Percentiles rank a stretch among this genome's conserved stretches.
Conservation (phyloP, 1,140 invertebrate genomes). For the Orussus abietinus region DNA sequence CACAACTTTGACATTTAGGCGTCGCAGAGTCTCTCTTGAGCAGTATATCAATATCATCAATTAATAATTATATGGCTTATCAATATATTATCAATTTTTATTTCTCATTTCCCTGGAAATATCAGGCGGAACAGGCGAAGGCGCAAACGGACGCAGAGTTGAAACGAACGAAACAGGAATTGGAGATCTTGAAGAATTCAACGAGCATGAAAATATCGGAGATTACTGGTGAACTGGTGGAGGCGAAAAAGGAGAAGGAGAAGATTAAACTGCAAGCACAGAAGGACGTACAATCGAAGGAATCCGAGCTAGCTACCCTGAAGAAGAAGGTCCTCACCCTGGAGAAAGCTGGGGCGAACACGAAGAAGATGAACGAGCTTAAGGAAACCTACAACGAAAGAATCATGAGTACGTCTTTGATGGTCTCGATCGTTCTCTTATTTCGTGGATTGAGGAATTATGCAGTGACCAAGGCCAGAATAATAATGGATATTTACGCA, state of each 20-base stretch:
- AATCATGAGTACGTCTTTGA: constrained; percentile 59
- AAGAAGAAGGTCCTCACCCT: constrained; percentile 63
- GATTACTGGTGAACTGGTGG: constrained; percentile 51
- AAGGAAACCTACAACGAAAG: constrained; percentile 65
- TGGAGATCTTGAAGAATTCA: constrained; percentile 40
- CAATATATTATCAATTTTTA: not conserved
- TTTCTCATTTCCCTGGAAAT: constrained; percentile 4
- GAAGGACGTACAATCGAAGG: constrained; percentile 47
- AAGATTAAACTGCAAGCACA: constrained; percentile 55
- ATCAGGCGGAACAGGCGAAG: constrained; percentile 41
- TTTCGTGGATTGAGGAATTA: not conserved
- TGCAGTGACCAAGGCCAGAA: too few species aligned
- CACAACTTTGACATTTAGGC: too few species aligned
- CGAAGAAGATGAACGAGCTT: constrained; percentile 63
- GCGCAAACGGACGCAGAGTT: constrained; percentile 40
- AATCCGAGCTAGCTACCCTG: constrained; percentile 62
- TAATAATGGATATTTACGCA: too few species aligned
- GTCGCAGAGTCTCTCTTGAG: too few species aligned
- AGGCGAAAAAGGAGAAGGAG: constrained; percentile 59
- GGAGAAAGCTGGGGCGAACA: constrained; percentile 59
- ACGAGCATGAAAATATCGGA: constrained; percentile 48
- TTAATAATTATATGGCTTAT: not conserved
- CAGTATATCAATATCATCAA: not conserved
- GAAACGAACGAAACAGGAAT: constrained; percentile 43
- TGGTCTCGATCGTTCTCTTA: not conserved